Base-by-base conservation (phyloP, 2,888 invertebrate species). In the Choreutis nemorana region DNA sequence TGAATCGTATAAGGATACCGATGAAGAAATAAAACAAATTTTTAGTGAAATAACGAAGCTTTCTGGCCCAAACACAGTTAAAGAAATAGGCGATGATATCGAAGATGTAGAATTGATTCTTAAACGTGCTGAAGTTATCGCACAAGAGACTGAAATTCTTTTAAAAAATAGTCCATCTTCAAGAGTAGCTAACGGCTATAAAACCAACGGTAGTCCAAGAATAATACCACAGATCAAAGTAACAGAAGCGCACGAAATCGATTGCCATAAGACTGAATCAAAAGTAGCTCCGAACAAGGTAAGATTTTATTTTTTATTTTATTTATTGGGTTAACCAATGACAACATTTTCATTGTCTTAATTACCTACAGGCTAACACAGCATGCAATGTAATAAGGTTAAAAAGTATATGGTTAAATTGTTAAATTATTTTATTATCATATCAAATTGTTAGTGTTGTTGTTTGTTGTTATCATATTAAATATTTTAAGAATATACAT, bases 31-130 rank as follows among this genome's bases (percentile, higher is more conserved):
- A 5, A 86, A 83, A 41, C 82, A 82, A 59, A 86, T 88, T 53
- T 84, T 88, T 42, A 84, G 81, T 46, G 87, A 88, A 64, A 86
- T 88, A 2, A 84, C 83, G 40, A 83, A 85, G 37, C 53, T 84
- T 24, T 71, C 83, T 18, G 55, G 52, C 15, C 35, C 36, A 26
- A 56, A 53, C 33, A 54, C 48, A 20, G 52, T 54, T 23, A 60
- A 59, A 31, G 47, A 58, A 14, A 41, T 70, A 20, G 50, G 48
- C 13, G 65, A 62, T 7, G 71, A 73, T 38, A 46, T 52, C 9
- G 75, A 77, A 14, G 78, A 78, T 48, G 63, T 78, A 3, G 77
- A 67, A 24, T 42, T 73, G 32, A 77, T 78, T 43, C 54, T 78
- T 31, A 77, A 70, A 44, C 62, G 60, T 40, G 78, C 78, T 3